Conservation (phyloP, 2,888 invertebrate genomes). For the Balanococcus diminutus region DNA sequence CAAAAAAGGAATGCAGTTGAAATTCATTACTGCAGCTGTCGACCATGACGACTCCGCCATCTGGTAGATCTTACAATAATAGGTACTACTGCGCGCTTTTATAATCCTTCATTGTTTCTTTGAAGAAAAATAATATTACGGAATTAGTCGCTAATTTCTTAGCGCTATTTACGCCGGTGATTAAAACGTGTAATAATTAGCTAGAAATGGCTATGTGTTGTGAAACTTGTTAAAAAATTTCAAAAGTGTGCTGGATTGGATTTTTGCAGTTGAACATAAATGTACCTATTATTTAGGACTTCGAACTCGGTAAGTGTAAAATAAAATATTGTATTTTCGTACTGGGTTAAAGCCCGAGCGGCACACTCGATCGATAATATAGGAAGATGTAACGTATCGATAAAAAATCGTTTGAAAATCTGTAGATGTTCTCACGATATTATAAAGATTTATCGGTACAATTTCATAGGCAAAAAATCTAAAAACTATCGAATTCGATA, state of each 20-base stretch:
- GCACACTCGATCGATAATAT: too few relatives aligned
- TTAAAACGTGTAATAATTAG: not conserved
- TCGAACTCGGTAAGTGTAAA: not conserved
- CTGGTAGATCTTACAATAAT: not conserved
- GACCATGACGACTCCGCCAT: not conserved
- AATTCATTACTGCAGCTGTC: constrained; percentile 5
- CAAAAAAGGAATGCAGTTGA: not conserved
- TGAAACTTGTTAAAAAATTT: not conserved
- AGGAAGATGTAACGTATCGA: too few relatives aligned
- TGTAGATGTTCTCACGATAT: too few relatives aligned
- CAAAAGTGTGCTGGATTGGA: not conserved
- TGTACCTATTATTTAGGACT: too few relatives aligned
- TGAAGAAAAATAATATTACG: not conserved
- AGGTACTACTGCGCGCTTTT: not conserved
- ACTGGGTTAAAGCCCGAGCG: too few relatives aligned
- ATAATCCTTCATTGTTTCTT: not conserved
- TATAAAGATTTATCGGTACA: too few relatives aligned
- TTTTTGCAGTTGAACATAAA: not conserved
- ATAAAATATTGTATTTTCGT: too few relatives aligned
- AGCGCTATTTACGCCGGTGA: not conserved
- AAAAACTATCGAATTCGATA: too few relatives aligned
- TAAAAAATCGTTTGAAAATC: too few relatives aligned
- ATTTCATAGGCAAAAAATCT: too few relatives aligned
- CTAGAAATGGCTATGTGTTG: not conserved
- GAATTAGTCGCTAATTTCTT: not conserved